Base-by-base conservation (phyloP, 2,113 vertebrate genomes). In the Pimephales promelas region DNA sequence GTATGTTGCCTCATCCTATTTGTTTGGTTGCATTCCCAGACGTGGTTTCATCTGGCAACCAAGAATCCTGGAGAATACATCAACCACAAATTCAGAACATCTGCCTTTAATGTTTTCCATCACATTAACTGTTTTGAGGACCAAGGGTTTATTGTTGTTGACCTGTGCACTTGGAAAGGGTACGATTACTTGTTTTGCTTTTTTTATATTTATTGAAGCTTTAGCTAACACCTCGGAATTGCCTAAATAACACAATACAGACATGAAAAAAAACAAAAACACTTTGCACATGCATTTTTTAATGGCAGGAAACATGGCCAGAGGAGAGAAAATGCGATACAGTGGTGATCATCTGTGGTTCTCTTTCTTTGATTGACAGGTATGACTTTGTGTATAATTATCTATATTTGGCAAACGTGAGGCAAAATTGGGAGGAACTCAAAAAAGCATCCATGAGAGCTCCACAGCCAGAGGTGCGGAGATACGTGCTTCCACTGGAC, bases 101-200 rank as follows among this genome's bases (percentile, higher is more conserved):
- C 96, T 0, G 91, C 96, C 71, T 96, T 97, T 90, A 97, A 97
- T 86, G 91, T 97, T 0, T 97, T 97, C 89, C 96, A 97, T 84
- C 96, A 97, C 90, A 96, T 97, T 49, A 97, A 97, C 86, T 96
- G 95, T 66, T 97, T 94, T 0, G 96, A 97, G 86, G 96, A 97
- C 9, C 92, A 92, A 0, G 95, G 93, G 0, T 97, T 96, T 86
- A 92, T 97, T 45, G 90, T 97, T 1, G 95, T 95, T 0, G 96
- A 97, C 82, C 91, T 97, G 54, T 97, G 96, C 90, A 95, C 95
- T 79, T 97, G 96, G 96, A 97, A 97, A 88, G 96, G 96, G 96
- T 96, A 92, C 47, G 82, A 47, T 8, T n/a, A n/a, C 6, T 22
- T 73, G 4, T 49, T 66, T 54, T n/a, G n/a, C n/a, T 59, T 66